These are phyloP conservation scores for Melanocharis versteri DNA, from an alignment of 2,113 vertebrate genomes.

Conservation along the genomic window DNA sequence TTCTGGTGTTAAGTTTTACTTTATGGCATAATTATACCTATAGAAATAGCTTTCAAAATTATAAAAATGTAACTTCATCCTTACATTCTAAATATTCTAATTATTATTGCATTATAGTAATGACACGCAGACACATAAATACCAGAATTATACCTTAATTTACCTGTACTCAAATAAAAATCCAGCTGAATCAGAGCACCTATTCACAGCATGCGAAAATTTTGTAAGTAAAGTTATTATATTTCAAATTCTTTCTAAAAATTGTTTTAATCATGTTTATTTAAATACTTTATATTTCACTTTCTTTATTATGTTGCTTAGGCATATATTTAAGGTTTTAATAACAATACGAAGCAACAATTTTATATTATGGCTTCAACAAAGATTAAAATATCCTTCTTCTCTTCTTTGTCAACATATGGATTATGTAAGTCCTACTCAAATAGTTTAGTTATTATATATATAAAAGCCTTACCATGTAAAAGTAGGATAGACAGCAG, in stretches of 20 bases:
- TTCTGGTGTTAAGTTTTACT: not conserved
- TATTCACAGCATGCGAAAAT: not conserved
- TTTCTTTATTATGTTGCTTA: not conserved
- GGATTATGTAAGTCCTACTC: not conserved
- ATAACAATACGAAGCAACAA: not conserved
- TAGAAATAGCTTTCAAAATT: not conserved
- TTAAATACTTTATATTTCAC: not conserved
- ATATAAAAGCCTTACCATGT: slow-evolving; percentile 85
- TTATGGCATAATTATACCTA: not conserved
- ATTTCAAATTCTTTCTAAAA: not conserved
- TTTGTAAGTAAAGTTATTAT: not conserved
- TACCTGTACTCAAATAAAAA: not conserved
- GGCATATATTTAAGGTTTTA: not conserved
- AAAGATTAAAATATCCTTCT: not conserved
- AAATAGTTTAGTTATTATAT: not conserved
- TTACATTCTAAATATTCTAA: not conserved
- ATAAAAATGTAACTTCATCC: not conserved
- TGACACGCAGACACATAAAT: not conserved
- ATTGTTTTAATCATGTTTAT: not conserved
- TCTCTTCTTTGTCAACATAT: not conserved
- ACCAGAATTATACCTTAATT: not conserved
- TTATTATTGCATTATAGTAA: not conserved
- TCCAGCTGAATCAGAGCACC: not conserved
- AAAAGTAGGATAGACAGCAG: slow-evolving; percentile 95
- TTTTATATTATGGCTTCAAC: not conserved